Percentiles rank a stretch among this genome's conserved stretches.
Conservation (phyloP, 2,113 vertebrate genomes). For the Oxygymnocypris stewartii region DNA sequence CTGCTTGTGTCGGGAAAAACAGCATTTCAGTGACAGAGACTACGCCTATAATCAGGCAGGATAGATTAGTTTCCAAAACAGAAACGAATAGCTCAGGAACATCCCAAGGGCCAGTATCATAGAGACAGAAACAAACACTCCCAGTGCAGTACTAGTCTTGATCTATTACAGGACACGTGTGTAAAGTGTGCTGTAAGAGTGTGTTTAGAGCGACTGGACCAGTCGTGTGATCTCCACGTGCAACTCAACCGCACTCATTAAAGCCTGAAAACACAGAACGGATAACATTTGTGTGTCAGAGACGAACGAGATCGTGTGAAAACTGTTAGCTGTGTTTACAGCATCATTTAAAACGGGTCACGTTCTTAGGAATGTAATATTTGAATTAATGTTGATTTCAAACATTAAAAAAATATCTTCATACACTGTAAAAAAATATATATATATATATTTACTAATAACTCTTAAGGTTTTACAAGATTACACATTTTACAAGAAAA, state of each 20-base stretch:
- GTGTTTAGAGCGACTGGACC: too few relatives aligned
- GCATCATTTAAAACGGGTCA: neutral
- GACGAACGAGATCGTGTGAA: neutral
- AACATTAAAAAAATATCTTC: neutral
- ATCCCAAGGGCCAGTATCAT: neutral
- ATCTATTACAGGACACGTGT: too few relatives aligned
- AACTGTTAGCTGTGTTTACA: too few relatives aligned
- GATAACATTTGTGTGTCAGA: neutral
- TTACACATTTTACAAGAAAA: too few relatives aligned
- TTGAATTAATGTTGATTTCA: neutral
- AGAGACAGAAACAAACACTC: neutral
- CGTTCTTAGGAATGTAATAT: neutral
- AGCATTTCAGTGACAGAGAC: neutral
- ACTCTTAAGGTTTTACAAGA: too few relatives aligned
- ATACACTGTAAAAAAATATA: too few relatives aligned
- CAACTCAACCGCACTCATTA: conserved; percentile 72
- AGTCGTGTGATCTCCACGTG: conserved; percentile 70
- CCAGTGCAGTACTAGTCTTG: neutral
- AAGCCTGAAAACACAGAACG: conserved; percentile 58
- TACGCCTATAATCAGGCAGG: neutral
- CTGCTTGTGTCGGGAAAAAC: conserved; percentile 56
- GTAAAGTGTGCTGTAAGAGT: too few relatives aligned
- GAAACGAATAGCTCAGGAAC: neutral
- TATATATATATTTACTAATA: too few relatives aligned
- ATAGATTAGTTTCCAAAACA: conserved; percentile 4